A percentile compares a stretch with the other conserved stretches of the same genome.
These are phyloP conservation scores for Trichomalopsis sarcophagae DNA, from an alignment of 1,140 invertebrate genomes.

Conservation along the genomic window DNA sequence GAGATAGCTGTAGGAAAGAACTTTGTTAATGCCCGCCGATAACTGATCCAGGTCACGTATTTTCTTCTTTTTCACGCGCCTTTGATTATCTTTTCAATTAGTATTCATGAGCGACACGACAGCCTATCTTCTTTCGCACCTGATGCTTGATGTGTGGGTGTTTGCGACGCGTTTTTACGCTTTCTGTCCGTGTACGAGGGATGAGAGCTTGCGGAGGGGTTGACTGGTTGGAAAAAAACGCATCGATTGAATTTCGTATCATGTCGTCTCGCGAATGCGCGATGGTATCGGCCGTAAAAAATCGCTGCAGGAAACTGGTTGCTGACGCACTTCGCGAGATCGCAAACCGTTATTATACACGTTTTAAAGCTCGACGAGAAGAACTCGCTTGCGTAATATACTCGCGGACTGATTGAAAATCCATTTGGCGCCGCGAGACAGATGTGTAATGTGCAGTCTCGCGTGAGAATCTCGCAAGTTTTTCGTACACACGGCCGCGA, in stretches of 20 bases:
- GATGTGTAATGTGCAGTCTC: neutral
- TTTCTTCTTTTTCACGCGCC: neutral
- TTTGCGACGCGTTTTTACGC: neutral
- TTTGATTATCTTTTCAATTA: constrained; percentile 53
- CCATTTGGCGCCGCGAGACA: constrained; percentile 3
- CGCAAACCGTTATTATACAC: neutral
- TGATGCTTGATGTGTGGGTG: neutral
- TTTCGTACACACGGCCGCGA: neutral
- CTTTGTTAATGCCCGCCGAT: neutral
- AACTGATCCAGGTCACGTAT: constrained; percentile 32
- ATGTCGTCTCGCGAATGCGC: no score
- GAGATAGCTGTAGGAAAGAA: neutral
- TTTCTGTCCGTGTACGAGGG: neutral
- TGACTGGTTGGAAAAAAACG: no score
- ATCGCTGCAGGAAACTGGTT: no score
- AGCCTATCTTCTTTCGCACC: neutral
- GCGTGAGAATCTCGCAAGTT: constrained; percentile 37
- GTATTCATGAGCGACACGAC: constrained; percentile 42
- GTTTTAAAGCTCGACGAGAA: neutral
- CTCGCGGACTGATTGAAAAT: constrained; percentile 30
- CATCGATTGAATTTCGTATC: no score
- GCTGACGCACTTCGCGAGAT: neutral
- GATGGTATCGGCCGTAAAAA: no score
- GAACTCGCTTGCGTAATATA: no score
- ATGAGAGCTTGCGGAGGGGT: neutral